phyloP scores from a whole-genome alignment of 2,113 vertebrate genomes.

The Perca fluviatilis region DNA sequence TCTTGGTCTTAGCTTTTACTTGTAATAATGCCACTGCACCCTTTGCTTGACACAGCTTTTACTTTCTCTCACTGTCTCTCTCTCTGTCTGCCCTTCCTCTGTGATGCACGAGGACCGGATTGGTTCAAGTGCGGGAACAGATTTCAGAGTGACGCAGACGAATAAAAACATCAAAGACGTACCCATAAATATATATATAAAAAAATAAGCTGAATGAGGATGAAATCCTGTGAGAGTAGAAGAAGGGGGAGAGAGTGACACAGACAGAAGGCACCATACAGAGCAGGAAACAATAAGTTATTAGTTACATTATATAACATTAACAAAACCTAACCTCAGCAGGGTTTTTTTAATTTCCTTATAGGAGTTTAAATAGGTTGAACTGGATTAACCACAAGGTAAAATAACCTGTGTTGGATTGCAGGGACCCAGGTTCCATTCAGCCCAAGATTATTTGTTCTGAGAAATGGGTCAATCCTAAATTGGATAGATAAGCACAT shows the following conservation, averaged over 20 bases:
- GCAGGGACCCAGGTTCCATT: too few species aligned
- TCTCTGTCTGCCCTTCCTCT: conserved; percentile 24
- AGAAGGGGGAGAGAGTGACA: background rate
- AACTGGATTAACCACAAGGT: background rate
- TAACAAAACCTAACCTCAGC: background rate
- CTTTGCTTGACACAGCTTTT: conserved; percentile 8
- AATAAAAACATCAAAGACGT: conserved; percentile 46
- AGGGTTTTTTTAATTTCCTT: conserved; percentile 1
- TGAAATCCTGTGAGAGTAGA: conserved; percentile 8
- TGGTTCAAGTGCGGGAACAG: conserved; percentile 18
- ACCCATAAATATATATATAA: conserved; percentile 32
- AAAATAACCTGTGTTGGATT: background rate
- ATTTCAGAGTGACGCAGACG: conserved; percentile 35
- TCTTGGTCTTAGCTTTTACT: conserved; percentile 7
- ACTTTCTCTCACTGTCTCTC: background rate
- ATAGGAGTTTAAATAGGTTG: background rate
- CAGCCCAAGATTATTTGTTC: too few species aligned
- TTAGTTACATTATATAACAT: conserved; percentile 8
- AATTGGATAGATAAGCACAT: too few species aligned
- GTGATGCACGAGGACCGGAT: conserved; percentile 21
- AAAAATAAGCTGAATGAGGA: conserved; percentile 27
- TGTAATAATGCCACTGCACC: conserved; percentile 1
- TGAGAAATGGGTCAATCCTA: too few species aligned
- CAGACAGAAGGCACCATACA: background rate
- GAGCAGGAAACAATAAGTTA: background rate